Conservation (phyloP, 92 coral and sea anemone species). For the Virgularia gustaviana region DNA sequence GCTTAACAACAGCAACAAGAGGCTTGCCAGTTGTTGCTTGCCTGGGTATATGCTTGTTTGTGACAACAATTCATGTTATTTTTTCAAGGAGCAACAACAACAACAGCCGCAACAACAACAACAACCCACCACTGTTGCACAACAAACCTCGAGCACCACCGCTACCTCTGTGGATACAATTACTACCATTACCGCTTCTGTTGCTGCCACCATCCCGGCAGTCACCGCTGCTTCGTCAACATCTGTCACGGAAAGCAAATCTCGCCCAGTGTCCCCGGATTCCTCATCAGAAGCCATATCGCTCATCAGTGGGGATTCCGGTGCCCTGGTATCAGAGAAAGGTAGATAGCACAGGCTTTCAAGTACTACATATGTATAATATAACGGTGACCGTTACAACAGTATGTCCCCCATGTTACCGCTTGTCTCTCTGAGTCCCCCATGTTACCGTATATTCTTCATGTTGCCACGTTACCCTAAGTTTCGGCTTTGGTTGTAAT, state of each 20-base stretch:
- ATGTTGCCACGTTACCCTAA: no score
- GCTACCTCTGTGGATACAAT: slow-evolving; percentile 2
- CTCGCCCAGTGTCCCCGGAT: slow-evolving; percentile 12
- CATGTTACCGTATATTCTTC: no score
- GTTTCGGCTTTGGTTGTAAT: not conserved
- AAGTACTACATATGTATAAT: no score
- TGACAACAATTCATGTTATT: slow-evolving; percentile 28
- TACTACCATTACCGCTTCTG: not conserved
- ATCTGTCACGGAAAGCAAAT: slow-evolving; percentile 24
- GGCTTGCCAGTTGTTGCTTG: no score
- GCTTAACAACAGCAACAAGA: no score
- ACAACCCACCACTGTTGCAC: not conserved
- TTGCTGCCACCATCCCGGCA: slow-evolving; percentile 5
- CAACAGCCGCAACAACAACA: no score
- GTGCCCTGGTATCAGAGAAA: slow-evolving; percentile 15
- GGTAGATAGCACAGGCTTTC: slow-evolving; percentile 22
- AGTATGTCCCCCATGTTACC: no score
- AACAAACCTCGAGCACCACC: not conserved
- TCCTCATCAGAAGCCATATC: not conserved
- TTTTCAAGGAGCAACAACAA: slow-evolving; percentile 32
- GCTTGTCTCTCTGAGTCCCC: no score
- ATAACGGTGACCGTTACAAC: no score
- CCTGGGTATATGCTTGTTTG: no score
- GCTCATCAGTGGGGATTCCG: not conserved
- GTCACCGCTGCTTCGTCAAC: not conserved